Evolutionary conservation across 2,113 vertebrate species (phyloP), one percentile per base, ranked within the genome.

Genomic region (Terrapene triunguis): DNA sequence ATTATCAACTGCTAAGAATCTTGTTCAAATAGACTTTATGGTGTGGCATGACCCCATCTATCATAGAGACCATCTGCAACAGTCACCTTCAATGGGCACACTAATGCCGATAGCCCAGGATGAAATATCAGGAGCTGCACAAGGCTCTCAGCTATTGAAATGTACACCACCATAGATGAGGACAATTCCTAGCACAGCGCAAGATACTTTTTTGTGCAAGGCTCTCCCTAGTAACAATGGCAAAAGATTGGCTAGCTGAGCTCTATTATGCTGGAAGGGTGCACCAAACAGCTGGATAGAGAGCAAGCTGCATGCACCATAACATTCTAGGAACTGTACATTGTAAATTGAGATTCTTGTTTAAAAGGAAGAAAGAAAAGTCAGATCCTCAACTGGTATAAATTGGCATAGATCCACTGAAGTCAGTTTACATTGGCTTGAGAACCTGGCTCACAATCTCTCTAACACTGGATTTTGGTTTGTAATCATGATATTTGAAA

Each of bases 381-480:
- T n/a, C 65, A 69, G 8, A 38, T 72, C 35, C 65, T 72, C 8
- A 72, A 3, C 65, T 72, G 8, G 9, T 38, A 72, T 69, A 72
- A 78, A 47, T 44, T 44, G 38, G 5, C 72, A 76, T 47, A 76
- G 22, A 38, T 14, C 5, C 12, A 76, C 21, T 42, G 24, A 76
- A 44, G 11, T 76, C 38, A 76, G 3, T 24, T 76, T 47, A 76
- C 42, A 44, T 25, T 4, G 38, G 7, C 24, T 47, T 13, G 74
- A 16, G 7, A 78, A 47, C 74, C 38, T 47, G 42, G 22, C 6
- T 78, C 22, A 14, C 5, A 24, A 25, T 44, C 42, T 76, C 24
- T 27, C 25, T 47, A 47, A 47, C 25, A 2, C 0, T 0, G 80
- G 11, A 57, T 62, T 81, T 74, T 89, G 1, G 0, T 35, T 19